Conservation (phyloP, 2,888 invertebrate species). For the Elysia crispata region DNA sequence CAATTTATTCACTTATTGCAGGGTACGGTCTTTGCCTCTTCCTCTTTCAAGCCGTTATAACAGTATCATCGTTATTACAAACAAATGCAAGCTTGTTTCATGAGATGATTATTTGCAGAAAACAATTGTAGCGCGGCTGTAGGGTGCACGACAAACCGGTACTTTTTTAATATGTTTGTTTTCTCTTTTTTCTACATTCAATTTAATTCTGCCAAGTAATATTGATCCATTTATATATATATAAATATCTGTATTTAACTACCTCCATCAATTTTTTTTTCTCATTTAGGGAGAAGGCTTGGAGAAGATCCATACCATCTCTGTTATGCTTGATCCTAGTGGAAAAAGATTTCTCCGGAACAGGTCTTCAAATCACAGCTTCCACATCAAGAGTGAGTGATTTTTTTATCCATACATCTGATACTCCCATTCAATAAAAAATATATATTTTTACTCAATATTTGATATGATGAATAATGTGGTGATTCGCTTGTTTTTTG, state of each 20-base stretch:
- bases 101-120: too few species aligned
- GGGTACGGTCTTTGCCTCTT: too few species aligned
- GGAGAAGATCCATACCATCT: conserved; percentile 59
- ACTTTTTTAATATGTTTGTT: too few species aligned
- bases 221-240: not conserved
- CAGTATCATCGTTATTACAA: too few species aligned
- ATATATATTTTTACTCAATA: not conserved
- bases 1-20: too few species aligned
- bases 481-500: not conserved
- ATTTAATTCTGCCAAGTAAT: too few species aligned
- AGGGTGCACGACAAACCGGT: too few species aligned
- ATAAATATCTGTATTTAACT: not conserved
- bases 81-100: too few species aligned
- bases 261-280: not conserved
- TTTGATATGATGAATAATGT: not conserved
- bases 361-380: conserved; percentile 49
- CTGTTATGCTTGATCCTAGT: conserved; percentile 60
- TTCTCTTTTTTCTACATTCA: too few species aligned
- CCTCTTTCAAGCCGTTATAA: too few species aligned
- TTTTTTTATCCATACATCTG: too few species aligned
- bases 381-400: conserved; percentile 45
- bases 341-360: conserved; percentile 53
- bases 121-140: too few species aligned
- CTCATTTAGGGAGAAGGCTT: conserved; percentile 59
- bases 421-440: not conserved